Evolutionary conservation across 2,113 vertebrate genomes (phyloP).

Genomic region (Ptychochromis oligacanthus): DNA sequence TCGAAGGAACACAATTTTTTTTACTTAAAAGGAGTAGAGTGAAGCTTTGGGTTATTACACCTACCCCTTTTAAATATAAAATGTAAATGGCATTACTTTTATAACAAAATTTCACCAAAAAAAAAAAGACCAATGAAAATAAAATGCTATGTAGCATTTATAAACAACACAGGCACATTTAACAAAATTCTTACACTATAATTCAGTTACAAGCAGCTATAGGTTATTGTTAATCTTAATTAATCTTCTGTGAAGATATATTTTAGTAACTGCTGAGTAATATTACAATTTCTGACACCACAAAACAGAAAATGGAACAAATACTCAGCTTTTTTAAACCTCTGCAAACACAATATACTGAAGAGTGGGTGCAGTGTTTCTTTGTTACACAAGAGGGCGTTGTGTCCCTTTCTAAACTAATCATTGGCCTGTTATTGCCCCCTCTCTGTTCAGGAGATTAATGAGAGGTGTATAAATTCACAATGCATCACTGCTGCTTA

Average conservation of each 20-base stretch:
- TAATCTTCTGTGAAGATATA: neutral
- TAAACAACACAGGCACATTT: neutral
- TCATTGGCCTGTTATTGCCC: constrained; percentile 17
- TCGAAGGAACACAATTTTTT: neutral
- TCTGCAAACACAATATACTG: neutral
- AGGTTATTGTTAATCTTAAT: neutral
- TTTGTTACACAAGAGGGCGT: constrained; percentile 62
- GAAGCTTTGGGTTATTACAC: neutral
- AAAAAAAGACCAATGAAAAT: neutral
- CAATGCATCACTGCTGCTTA: constrained; percentile 12
- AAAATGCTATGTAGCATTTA: neutral
- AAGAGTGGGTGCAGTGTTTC: constrained; percentile 15
- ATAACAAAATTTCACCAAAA: neutral
- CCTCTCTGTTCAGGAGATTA: constrained; percentile 31
- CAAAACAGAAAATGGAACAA: neutral
- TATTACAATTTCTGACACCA: neutral
- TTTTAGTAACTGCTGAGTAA: neutral
- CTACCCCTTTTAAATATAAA: neutral
- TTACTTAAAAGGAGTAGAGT: neutral
- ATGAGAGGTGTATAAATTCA: constrained; percentile 51
- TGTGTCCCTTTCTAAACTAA: constrained; percentile 9
- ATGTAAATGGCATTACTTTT: neutral
- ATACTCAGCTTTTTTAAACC: too few species aligned
- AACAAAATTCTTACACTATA: neutral
- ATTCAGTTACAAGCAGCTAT: neutral